Evolutionary conservation across 30 jellyfish, hydroid and myxozoan genomes (phyloP).

Genomic region (Cassiopea xamachana): DNA sequence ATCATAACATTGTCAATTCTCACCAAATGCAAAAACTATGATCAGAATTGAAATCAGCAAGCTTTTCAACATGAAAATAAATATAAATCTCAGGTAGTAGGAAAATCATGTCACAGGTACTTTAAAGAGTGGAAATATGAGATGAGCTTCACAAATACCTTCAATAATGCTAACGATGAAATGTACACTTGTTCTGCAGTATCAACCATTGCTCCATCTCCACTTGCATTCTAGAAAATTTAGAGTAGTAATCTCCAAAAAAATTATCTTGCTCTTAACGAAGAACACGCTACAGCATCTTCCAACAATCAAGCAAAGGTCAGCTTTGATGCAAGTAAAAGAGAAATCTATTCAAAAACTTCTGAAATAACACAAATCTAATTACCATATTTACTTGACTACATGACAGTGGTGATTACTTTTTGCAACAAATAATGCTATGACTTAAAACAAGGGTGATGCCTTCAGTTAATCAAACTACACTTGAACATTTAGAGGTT

Average conservation of each 20-base stretch:
- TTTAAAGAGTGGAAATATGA: too few species aligned
- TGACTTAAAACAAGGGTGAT: too few species aligned
- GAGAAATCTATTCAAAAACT: background rate
- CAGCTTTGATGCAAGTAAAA: background rate
- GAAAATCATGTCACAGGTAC: background rate
- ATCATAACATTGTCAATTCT: too few species aligned
- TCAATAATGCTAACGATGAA: conserved; percentile 88
- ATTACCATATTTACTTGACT: background rate
- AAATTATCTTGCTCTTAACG: background rate
- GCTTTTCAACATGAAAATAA: background rate
- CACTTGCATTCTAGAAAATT: conserved; percentile 70
- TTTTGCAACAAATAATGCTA: background rate
- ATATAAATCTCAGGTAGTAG: background rate
- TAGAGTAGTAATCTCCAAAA: background rate
- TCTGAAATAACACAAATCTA: background rate
- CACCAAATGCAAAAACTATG: too few species aligned
- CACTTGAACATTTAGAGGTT: too few species aligned
- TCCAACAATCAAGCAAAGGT: background rate
- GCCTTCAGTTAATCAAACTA: too few species aligned
- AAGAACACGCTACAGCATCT: background rate
- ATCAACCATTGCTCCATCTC: conserved; percentile 96
- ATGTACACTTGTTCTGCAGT: conserved; percentile 98
- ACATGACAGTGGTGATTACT: background rate
- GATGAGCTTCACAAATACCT: conserved; percentile 44
- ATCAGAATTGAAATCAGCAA: too few species aligned